A percentile compares a stretch with the other conserved stretches of the same genome.
Evolutionary conservation across 2,888 invertebrate genomes (phyloP).

Genomic region (Lasioglossum calceatum): DNA sequence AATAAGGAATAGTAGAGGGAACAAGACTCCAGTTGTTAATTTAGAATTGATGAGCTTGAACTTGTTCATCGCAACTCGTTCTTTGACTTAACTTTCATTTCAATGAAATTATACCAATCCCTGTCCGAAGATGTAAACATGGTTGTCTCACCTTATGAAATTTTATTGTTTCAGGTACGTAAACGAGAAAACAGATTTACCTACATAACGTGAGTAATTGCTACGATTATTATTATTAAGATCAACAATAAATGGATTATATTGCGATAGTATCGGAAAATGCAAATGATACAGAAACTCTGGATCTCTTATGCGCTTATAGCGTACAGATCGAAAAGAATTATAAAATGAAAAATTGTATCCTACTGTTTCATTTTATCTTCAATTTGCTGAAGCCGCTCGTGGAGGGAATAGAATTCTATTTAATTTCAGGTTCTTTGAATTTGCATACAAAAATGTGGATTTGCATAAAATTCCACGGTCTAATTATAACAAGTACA

Average conservation of each 20-base stretch:
- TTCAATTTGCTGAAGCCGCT: background rate
- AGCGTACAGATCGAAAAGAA: background rate
- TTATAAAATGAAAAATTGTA: background rate
- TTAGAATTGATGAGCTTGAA: background rate
- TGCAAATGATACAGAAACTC: background rate
- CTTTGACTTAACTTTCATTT: background rate
- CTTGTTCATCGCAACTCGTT: background rate
- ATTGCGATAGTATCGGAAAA: background rate
- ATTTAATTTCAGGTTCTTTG: background rate
- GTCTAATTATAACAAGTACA: background rate
- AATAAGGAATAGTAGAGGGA: too few relatives aligned
- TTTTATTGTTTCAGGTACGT: slow-evolving; percentile 2
- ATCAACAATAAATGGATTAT: background rate
- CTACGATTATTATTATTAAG: background rate
- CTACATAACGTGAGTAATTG: background rate
- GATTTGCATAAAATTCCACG: background rate
- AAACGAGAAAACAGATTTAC: background rate
- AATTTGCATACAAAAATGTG: background rate
- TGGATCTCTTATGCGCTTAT: background rate
- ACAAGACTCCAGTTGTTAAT: background rate
- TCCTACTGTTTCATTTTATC: background rate
- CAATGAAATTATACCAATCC: background rate
- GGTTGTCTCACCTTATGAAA: background rate
- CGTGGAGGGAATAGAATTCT: background rate
- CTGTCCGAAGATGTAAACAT: background rate